Base-by-base conservation (phyloP, 2,113 vertebrate species). In the Cervus canadensis region DNA sequence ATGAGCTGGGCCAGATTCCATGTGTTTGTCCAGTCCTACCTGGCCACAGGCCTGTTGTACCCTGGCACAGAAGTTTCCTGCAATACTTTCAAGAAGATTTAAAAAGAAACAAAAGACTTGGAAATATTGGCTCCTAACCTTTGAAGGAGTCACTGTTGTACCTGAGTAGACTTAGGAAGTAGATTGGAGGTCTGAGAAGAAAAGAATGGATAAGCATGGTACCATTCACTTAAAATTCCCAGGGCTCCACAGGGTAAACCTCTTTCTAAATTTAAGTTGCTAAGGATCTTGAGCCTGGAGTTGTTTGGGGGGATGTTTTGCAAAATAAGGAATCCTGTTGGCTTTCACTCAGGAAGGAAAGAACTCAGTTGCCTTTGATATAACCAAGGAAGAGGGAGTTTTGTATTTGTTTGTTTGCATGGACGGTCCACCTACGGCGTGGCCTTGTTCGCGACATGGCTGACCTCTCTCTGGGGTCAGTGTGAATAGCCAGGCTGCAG, bases 371-470 rank as follows among this genome's bases (percentile, higher is more conserved):
- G 79, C 33, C 91, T 97, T 95, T 84, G 8, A 81, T 96, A 78
- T 79, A 97, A 97, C 60, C 45, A 87, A 88, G 76, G 85, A 96
- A 95, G 91, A 93, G 14, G 50, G 76, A 82, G 71, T 97, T 97
- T 82, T 97, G 43, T 54, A 54, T 89, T 93, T 98, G 67, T 93
- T 97, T 97, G 45, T 93, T 97, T 94, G 30, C 82, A 28, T 82
- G 67, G 64, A 88, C 0, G 2, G 79, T 95, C 89, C 36, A 88
- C 92, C 91, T 96, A 60, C 87, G 74, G 36, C 78, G 64, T 96
- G 89, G 54, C 87, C 86, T 85, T 93, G 71, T 96, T 97, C 50
- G 28, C 4, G 1, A 83, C 59, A n/a, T 25, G 81, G 52, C 59
- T 7, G 3, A 36, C 59, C 54, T 57, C 85, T 54, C 83, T 87